Evolutionary conservation across 2,797 vertebrate species (phyloP).

Genomic region (Myotis daubentonii): DNA sequence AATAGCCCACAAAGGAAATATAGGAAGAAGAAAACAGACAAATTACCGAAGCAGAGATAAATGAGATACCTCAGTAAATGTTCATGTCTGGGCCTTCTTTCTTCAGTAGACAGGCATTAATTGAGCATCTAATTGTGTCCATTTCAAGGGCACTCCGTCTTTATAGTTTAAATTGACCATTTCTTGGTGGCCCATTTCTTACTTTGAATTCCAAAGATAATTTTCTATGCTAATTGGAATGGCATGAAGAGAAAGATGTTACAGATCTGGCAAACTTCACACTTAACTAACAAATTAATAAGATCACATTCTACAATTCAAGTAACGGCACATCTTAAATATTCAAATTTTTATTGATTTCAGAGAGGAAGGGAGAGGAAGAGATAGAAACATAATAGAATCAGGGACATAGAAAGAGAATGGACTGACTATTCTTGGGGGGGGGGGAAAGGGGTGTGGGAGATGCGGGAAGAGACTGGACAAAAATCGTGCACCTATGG

Average conservation of each 20-base stretch:
- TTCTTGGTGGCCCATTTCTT: conserved; percentile 23
- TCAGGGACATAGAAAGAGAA: too few relatives aligned
- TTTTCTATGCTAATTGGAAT: conserved; percentile 54
- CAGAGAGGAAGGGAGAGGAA: background rate
- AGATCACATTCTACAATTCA: conserved; percentile 32
- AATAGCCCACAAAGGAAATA: conserved; percentile 77
- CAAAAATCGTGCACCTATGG: too few relatives aligned
- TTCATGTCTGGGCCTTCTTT: conserved; percentile 38
- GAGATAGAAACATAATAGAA: background rate
- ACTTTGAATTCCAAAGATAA: conserved; percentile 51
- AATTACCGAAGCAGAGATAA: conserved; percentile 64
- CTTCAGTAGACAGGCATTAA: conserved; percentile 67
- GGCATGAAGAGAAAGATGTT: conserved; percentile 22
- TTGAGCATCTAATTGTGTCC: conserved; percentile 68
- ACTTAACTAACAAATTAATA: conserved; percentile 25
- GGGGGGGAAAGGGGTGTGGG: too few relatives aligned
- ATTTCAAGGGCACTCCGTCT: conserved; percentile 4
- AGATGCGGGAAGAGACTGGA: too few relatives aligned
- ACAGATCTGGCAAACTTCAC: conserved; percentile 6
- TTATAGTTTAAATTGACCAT: conserved; percentile 52
- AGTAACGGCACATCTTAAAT: conserved; percentile 15
- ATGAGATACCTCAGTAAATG: conserved; percentile 13
- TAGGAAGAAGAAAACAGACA: conserved; percentile 69
- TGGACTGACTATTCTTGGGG: too few relatives aligned
- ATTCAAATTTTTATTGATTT: background rate